phyloP scores from a whole-genome alignment of 1,140 invertebrate species.

The Hydropsyche tenuis region DNA sequence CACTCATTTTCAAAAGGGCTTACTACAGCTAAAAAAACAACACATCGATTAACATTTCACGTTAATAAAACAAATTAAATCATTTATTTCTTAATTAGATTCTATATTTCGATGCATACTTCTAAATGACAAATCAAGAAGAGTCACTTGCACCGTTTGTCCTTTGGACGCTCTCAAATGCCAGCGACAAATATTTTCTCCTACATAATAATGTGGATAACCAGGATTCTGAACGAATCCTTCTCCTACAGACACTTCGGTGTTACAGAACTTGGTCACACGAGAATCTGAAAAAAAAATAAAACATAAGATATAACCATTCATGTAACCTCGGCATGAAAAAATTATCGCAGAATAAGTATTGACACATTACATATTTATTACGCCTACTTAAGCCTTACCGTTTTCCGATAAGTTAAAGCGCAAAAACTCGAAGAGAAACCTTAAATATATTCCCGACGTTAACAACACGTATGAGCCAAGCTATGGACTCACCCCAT shows the following conservation, averaged over 20 bases:
- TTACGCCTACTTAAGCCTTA: neutral
- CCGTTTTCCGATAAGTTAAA: neutral
- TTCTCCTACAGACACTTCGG: slow-evolving; percentile 60
- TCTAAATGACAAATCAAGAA: slow-evolving; percentile 67
- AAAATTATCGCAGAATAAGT: neutral
- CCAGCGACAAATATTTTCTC: slow-evolving; percentile 64
- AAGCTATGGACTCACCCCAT: neutral
- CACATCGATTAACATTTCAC: too few relatives aligned
- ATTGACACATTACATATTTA: neutral
- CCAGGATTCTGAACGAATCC: slow-evolving; percentile 69
- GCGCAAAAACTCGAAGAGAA: neutral
- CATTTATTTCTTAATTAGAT: too few relatives aligned
- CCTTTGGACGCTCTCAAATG: slow-evolving; percentile 59
- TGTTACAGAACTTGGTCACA: slow-evolving; percentile 64
- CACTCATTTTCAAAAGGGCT: slow-evolving; percentile 59
- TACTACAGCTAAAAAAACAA: slow-evolving; percentile 54
- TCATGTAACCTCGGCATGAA: neutral
- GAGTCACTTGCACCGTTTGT: slow-evolving; percentile 62
- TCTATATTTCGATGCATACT: too few relatives aligned
- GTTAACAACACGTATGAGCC: neutral
- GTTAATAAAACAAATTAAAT: too few relatives aligned
- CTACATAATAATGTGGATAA: slow-evolving; percentile 70
- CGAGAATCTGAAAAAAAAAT: slow-evolving; percentile 54
- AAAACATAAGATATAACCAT: neutral
- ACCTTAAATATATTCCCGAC: neutral